phyloP scores from a whole-genome alignment of 2,797 vertebrate species.

The Falco novaeseelandiae region DNA sequence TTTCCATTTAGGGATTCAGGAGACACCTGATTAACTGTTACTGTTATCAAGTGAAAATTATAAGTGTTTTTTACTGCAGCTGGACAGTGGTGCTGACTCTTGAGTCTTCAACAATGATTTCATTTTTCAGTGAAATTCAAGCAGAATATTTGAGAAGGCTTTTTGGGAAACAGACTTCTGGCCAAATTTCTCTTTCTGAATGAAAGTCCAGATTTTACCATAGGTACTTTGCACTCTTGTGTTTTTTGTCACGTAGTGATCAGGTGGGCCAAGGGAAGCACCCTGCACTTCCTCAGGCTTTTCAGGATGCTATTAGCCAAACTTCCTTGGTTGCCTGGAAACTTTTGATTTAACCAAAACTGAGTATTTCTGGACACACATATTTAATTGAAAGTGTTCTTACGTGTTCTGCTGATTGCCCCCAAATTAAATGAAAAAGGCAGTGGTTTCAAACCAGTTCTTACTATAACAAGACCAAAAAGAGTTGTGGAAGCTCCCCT shows the following conservation, averaged over 20 bases:
- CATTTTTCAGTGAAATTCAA: not conserved
- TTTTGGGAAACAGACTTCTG: not conserved
- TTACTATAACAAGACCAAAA: not conserved
- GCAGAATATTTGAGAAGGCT: not conserved
- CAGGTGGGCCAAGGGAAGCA: not conserved
- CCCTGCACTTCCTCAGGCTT: not conserved
- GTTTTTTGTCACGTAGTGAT: not conserved
- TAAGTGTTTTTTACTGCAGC: not conserved
- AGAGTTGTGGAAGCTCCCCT: not conserved
- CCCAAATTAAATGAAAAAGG: not conserved
- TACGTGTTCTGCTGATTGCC: not conserved
- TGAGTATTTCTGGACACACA: not conserved
- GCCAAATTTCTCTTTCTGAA: not conserved
- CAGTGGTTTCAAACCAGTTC: not conserved
- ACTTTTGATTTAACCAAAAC: not conserved
- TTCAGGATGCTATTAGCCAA: not conserved
- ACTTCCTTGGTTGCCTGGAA: not conserved
- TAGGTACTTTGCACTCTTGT: not conserved
- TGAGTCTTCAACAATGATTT: rapidly evolving
- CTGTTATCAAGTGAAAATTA: not conserved
- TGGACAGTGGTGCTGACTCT: not conserved
- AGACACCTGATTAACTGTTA: not conserved
- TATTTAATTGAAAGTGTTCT: not conserved
- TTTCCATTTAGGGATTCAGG: not conserved
- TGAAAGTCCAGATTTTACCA: not conserved